Conservation (phyloP, 2,797 vertebrate genomes). For the Urocyon cinereoargenteus region DNA sequence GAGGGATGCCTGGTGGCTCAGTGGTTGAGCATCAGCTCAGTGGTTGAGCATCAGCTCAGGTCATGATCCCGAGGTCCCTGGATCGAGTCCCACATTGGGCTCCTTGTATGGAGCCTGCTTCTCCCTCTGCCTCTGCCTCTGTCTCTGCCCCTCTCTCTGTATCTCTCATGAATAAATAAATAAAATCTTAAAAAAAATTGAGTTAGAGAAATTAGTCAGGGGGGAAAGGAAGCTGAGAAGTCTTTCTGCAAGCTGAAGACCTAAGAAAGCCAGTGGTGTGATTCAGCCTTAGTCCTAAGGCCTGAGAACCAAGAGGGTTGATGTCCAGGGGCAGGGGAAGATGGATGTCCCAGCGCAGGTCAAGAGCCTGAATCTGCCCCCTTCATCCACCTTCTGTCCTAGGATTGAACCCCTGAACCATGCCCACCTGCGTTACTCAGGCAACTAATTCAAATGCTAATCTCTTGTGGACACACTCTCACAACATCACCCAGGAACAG, state of each 20-base stretch:
- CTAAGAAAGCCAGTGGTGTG: background rate
- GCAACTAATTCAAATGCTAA: background rate
- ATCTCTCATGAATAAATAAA: no score
- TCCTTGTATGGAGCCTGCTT: no score
- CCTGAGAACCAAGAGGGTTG: background rate
- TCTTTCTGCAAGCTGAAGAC: background rate
- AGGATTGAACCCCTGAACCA: background rate
- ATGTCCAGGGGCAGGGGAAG: no score
- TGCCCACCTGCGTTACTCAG: background rate
- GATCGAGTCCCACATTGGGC: no score
- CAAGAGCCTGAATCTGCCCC: no score
- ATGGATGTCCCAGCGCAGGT: background rate
- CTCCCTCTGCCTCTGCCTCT: no score
- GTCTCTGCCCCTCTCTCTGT: no score
- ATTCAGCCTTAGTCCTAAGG: background rate
- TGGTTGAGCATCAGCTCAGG: no score
- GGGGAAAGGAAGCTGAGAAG: accelerated
- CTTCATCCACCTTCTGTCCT: background rate
- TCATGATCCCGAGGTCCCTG: no score
- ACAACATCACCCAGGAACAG: background rate
- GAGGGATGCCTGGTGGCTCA: no score
- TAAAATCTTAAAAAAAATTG: no score
- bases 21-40: no score
- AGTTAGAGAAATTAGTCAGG: accelerated
- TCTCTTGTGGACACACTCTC: background rate